Conservation (phyloP, 2,888 invertebrate species). For the Torymus tubicola region DNA sequence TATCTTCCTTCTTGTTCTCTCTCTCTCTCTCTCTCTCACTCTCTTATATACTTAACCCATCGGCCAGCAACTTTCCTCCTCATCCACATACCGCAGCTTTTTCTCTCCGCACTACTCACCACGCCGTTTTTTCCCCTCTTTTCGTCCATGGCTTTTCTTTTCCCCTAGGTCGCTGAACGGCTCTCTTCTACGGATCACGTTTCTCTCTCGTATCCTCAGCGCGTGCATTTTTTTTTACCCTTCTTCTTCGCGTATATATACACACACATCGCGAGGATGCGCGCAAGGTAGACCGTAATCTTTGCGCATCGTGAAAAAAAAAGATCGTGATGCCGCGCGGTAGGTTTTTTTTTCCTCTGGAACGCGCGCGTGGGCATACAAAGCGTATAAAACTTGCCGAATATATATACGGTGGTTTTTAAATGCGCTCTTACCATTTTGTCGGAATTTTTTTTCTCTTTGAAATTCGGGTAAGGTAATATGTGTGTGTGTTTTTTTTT, state of each 20-base stretch:
- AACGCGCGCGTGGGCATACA: no score
- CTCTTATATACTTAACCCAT: no score
- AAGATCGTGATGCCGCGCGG: not conserved
- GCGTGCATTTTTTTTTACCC: conserved; percentile 31
- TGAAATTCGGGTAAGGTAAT: no score
- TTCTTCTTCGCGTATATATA: conserved; percentile 39
- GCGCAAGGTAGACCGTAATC: conserved; percentile 42
- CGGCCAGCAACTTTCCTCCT: not conserved
- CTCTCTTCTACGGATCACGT: conserved; percentile 51
- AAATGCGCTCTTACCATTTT: no score
- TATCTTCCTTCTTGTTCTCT: no score
- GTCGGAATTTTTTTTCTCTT: no score
- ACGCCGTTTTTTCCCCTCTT: not conserved
- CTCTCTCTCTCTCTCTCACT: no score
- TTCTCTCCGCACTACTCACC: not conserved
- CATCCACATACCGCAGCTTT: not conserved
- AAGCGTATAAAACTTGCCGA: no score
- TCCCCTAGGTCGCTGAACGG: conserved; percentile 44
- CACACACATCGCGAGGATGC: conserved; percentile 35
- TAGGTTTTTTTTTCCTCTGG: not conserved
- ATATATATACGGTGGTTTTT: no score
- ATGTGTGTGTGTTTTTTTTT: no score
- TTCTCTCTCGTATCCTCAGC: conserved; percentile 36
- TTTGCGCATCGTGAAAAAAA: conserved; percentile 48
- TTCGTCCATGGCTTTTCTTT: not conserved